Base-by-base conservation (phyloP, 2,888 invertebrate species). In the Tolmerus cingulatus region DNA sequence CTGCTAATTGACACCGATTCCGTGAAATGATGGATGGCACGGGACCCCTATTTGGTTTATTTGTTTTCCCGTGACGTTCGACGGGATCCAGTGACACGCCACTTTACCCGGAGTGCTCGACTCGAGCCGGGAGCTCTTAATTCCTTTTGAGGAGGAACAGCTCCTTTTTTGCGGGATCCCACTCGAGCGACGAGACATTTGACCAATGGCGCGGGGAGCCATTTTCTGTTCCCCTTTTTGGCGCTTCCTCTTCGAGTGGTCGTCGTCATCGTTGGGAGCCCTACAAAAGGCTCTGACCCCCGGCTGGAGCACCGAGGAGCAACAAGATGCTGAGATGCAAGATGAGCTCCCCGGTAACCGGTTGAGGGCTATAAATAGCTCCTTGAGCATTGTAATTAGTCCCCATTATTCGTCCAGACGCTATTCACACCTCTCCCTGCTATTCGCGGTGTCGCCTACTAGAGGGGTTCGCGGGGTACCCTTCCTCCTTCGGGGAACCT, bases 1-100 rank as follows among this genome's bases (percentile, higher is more conserved):
- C 79, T 46, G 14, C 51, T 79, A 79, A 79, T 79, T 79, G 79
- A 79, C 79, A 79, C 79, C 46, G 40, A 19, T 79, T 79, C 51
- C 12, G 51, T 46, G 46, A 30, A 46, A 51, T 79, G 79, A 79
- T 79, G 8, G 51, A 79, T 79, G 76, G 66, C 27, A 66, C 66
- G 66, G 12, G 7, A 0, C 66, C 66, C 19, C 9, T 66, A 66
- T 66, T 66, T 66, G 66, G 27, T 66, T 3, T 23, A 27, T 66
- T 66, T 66, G 66, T 27, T 66, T 66, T 2, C 66, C 66, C 27
- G 66, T 66, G 51, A n/a, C 51, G 51, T 51, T n/a, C n/a, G 66
- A 14, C 1, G 27, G 19, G n/a, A 19, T 66, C 4, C 8, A 8
- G 66, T 66, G 66, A 27, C 66, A 66, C 66, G 27, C 12, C 66